Percentiles rank a stretch among this genome's conserved stretches.
Evolutionary conservation across 2,113 vertebrate species (phyloP).

Genomic region (Dicentrarchus labrax): DNA sequence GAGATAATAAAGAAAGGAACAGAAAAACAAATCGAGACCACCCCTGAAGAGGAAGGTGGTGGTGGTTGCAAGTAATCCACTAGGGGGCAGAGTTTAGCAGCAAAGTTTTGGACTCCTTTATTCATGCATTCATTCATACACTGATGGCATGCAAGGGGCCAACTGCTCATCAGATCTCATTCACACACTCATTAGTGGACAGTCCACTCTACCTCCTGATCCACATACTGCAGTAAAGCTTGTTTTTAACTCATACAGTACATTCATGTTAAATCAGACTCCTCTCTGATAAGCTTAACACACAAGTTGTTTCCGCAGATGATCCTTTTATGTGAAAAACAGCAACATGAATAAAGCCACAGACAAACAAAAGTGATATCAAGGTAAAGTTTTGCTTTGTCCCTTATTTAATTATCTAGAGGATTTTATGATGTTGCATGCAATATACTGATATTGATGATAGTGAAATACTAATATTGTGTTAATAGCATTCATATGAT

Average conservation of each 20-base stretch:
- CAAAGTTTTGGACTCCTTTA: not conserved
- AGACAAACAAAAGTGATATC: not conserved
- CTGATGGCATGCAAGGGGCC: too few species aligned
- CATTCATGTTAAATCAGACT: not conserved
- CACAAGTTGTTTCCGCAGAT: not conserved
- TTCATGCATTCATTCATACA: too few species aligned
- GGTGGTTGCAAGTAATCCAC: not conserved
- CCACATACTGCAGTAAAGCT: not conserved
- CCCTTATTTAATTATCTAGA: not conserved
- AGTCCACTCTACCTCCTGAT: too few species aligned
- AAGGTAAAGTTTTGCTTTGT: not conserved
- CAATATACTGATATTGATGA: too few species aligned
- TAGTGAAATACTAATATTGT: too few species aligned
- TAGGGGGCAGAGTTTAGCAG: slow-evolving; percentile 31
- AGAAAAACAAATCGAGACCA: not conserved
- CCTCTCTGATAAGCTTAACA: not conserved
- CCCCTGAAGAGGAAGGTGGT: too few species aligned
- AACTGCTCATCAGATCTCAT: too few species aligned
- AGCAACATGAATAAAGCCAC: not conserved
- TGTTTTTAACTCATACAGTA: not conserved
- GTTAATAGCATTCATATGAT: too few species aligned
- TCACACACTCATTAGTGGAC: too few species aligned
- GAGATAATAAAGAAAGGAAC: not conserved
- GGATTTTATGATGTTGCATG: not conserved
- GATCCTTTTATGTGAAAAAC: not conserved